A percentile compares a stretch with the other conserved stretches of the same genome.
These are phyloP conservation scores for Mormyrus lacerda DNA, from an alignment of 2,113 vertebrate genomes.

Conservation along the genomic window DNA sequence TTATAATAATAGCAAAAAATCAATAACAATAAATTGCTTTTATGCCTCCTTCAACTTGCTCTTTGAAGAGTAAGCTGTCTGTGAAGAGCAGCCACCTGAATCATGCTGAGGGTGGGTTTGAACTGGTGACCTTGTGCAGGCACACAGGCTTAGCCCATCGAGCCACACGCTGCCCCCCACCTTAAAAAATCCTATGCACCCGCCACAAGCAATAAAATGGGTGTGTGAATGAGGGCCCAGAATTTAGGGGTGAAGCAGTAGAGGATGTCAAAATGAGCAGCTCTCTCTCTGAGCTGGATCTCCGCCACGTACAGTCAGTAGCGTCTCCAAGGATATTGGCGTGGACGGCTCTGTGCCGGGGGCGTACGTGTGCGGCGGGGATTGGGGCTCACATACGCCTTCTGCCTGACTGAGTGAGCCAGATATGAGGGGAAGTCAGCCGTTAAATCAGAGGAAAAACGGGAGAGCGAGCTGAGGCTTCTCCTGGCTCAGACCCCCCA, in stretches of 20 bases:
- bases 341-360: neutral
- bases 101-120: too few species aligned
- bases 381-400: neutral
- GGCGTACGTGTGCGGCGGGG: neutral
- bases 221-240: neutral
- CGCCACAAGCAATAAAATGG: neutral
- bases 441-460: neutral
- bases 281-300: neutral
- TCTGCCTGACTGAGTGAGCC: neutral
- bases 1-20: too few species aligned
- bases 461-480: neutral
- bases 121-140: too few species aligned
- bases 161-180: neutral
- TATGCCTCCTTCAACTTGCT: too few species aligned
- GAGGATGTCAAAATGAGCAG: neutral
- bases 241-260: neutral
- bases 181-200: neutral
- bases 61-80: too few species aligned
- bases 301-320: neutral
- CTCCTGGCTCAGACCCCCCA: neutral
- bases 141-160: too few species aligned
- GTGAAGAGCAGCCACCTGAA: too few species aligned
- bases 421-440: neutral
- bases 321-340: neutral
- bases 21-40: neutral